phyloP scores from a whole-genome alignment of 2,113 vertebrate species.

The Chlorodrepanis virens region DNA sequence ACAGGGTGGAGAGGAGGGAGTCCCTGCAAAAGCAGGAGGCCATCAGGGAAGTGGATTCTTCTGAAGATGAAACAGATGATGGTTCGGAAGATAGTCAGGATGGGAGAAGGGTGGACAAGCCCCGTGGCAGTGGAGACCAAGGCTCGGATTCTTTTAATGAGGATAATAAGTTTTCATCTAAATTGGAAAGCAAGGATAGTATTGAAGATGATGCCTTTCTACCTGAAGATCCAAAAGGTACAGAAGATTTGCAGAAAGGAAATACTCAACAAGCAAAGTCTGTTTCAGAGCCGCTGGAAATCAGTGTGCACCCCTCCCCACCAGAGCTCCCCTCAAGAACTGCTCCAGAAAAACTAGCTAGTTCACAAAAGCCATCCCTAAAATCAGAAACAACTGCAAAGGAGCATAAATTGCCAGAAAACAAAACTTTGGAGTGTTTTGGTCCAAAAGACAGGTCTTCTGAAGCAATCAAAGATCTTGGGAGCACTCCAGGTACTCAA shows the following conservation, averaged over 20 bases:
- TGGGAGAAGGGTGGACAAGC: slow-evolving; percentile 66
- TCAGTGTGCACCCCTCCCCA: background rate
- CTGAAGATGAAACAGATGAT: slow-evolving; percentile 92
- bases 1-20: slow-evolving; percentile 90
- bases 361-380: slow-evolving; percentile 21
- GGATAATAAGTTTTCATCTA: slow-evolving; percentile 60
- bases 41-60: slow-evolving; percentile 94
- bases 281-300: background rate
- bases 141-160: slow-evolving; percentile 55
- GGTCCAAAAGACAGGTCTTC: slow-evolving; percentile 23
- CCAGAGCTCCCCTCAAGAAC: background rate
- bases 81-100: slow-evolving; percentile 89
- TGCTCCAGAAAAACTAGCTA: slow-evolving; percentile 7
- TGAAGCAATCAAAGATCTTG: slow-evolving; percentile 40
- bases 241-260: slow-evolving; percentile 43
- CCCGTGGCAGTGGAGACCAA: slow-evolving; percentile 38
- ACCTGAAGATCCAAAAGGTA: slow-evolving; percentile 68
- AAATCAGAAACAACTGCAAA: background rate
- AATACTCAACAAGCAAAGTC: slow-evolving; percentile 19
- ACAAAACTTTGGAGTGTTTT: slow-evolving; percentile 12
- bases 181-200: slow-evolving; percentile 61
- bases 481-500: background rate
- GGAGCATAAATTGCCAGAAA: slow-evolving; percentile 11
- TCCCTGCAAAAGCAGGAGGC: slow-evolving; percentile 96
- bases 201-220: slow-evolving; percentile 73